These are phyloP conservation scores for Gasterosteus nipponicus DNA, from an alignment of 2,113 vertebrate genomes.

Conservation along the genomic window DNA sequence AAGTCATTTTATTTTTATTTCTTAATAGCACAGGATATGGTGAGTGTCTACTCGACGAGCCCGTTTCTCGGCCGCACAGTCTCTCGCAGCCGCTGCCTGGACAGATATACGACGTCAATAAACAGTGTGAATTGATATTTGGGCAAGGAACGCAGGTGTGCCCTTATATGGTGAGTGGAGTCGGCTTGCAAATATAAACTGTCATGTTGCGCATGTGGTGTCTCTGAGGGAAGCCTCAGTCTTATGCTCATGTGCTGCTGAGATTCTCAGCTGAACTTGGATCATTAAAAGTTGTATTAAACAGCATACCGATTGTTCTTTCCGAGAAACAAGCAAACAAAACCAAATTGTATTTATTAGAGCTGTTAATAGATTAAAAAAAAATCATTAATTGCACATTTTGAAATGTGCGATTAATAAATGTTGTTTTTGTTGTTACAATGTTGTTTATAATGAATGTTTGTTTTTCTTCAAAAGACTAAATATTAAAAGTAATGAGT, in stretches of 20 bases:
- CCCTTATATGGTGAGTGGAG: constrained; percentile 95
- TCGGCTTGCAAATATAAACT: constrained; percentile 16
- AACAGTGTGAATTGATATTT: constrained; percentile 99
- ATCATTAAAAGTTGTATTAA: neutral
- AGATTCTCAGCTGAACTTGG: constrained; percentile 3
- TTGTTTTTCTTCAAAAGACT: too few relatives aligned
- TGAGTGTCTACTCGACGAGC: constrained; percentile 96
- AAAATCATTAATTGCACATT: too few relatives aligned
- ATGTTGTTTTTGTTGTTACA: too few relatives aligned
- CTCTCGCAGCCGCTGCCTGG: constrained; percentile 94
- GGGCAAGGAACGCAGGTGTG: constrained; percentile 97
- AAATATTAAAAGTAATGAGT: too few relatives aligned
- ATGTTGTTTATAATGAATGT: too few relatives aligned
- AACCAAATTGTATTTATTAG: neutral
- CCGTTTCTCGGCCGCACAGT: constrained; percentile 88
- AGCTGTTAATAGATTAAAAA: too few relatives aligned
- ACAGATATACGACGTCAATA: constrained; percentile 93
- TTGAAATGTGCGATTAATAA: too few relatives aligned
- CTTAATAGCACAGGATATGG: constrained; percentile 94
- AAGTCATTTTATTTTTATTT: constrained; percentile 82
- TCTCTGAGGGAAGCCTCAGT: constrained; percentile 32
- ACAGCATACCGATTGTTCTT: neutral
- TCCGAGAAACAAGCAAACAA: neutral
- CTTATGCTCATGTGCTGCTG: constrained; percentile 32
- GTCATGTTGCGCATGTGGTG: constrained; percentile 34